Conservation (phyloP, 2,797 vertebrate species). For the Enteromius fasciolatus region DNA sequence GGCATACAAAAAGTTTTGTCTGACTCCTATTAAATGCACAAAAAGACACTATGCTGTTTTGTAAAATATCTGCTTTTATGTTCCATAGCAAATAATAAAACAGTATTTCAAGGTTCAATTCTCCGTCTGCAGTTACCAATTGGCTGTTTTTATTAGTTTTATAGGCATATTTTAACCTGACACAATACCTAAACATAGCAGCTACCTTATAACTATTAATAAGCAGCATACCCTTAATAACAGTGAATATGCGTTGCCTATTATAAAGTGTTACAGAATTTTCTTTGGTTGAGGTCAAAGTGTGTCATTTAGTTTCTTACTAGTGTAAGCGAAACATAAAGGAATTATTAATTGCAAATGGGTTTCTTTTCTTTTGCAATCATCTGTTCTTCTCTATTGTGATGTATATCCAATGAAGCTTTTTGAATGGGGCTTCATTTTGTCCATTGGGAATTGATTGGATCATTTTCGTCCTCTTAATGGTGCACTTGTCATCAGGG, state of each 20-base stretch:
- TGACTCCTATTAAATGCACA: neutral
- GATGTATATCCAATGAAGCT: neutral
- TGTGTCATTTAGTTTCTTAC: neutral
- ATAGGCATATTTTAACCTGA: too few species aligned
- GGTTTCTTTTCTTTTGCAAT: neutral
- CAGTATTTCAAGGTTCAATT: too few species aligned
- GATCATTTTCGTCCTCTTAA: neutral
- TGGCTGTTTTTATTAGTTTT: too few species aligned
- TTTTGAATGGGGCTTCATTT: slow-evolving; percentile 8
- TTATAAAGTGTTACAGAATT: too few species aligned
- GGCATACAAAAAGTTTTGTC: neutral
- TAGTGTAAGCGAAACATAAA: neutral
- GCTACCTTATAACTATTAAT: too few species aligned
- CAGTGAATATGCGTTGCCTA: too few species aligned
- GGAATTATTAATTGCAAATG: neutral
- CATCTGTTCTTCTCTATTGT: neutral
- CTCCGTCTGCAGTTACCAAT: too few species aligned
- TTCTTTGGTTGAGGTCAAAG: too few species aligned
- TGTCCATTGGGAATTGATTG: neutral
- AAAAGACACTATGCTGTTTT: neutral
- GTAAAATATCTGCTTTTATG: neutral
- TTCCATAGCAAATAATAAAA: neutral
- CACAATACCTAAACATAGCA: too few species aligned
- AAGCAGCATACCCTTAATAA: too few species aligned
- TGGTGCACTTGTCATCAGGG: neutral